phyloP scores from a whole-genome alignment of 2,888 invertebrate genomes.

The Coremacera marginata region DNA sequence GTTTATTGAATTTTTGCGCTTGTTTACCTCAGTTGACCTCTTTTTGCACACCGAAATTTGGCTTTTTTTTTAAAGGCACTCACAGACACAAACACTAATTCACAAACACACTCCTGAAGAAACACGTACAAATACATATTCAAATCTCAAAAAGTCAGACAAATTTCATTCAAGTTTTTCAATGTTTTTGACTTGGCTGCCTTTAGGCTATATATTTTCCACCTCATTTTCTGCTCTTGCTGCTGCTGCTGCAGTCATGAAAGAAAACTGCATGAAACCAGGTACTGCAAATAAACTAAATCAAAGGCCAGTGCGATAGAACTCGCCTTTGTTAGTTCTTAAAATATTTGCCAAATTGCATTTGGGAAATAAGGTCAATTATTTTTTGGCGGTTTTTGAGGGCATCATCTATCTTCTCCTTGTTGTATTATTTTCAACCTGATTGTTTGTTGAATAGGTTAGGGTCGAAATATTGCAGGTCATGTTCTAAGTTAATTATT shows the following conservation, averaged over 20 bases:
- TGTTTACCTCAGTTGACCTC: neutral
- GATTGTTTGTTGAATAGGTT: neutral
- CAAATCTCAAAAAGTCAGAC: slow-evolving; percentile 21
- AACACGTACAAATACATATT: neutral
- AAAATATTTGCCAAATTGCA: neutral
- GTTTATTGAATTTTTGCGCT: neutral
- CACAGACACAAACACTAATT: neutral
- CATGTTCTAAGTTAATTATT: too few species aligned
- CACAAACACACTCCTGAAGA: neutral
- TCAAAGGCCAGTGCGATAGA: too few species aligned
- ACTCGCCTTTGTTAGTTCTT: too few species aligned
- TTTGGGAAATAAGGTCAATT: neutral
- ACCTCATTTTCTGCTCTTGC: neutral
- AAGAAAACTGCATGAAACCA: neutral
- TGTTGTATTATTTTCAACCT: neutral
- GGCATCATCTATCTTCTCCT: neutral
- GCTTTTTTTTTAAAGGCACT: neutral
- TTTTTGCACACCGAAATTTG: neutral
- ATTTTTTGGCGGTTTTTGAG: neutral
- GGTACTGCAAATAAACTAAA: too few species aligned
- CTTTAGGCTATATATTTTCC: slow-evolving; percentile 25
- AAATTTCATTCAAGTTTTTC: slow-evolving; percentile 25
- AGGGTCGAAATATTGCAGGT: too few species aligned
- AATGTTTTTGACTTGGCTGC: slow-evolving; percentile 22
- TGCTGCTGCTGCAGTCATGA: neutral